Base-by-base conservation (phyloP, 2,797 vertebrate species). In the Spea hammondii region DNA sequence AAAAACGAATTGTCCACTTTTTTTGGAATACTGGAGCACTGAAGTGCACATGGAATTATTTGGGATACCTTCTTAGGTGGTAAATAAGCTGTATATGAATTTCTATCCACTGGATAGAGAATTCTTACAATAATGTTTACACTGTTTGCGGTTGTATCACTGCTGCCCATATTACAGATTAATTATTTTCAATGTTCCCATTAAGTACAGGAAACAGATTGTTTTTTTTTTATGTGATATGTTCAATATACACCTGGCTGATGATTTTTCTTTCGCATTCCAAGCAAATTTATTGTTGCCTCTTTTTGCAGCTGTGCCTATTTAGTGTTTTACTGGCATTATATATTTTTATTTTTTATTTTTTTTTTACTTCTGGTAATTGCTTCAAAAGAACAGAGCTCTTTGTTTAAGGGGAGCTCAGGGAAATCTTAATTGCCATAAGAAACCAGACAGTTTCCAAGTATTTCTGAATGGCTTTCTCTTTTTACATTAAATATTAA, bases 401-500 rank as follows among this genome's bases (percentile, higher is more conserved):
- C 90, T 92, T 89, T 92, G 91, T 93, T 93, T 93, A 93, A 93
- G 86, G 86, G 86, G 88, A 89, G 91, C 90, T 88, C 84, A 87
- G 91, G 90, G 92, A 94, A 79, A 87, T 86, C 77, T 44, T 92
- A 93, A 93, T 92, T 91, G 90, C 91, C 86, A 84, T 85, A 78
- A 90, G 88, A 85, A 86, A 90, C 84, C 88, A 86, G 85, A 84
- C 85, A 83, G 79, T 85, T 89, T 92, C 89, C 89, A 90, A 93
- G 88, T 88, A 87, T 89, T 90, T 91, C 88, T 89, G 87, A 91
- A 88, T 89, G 87, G 87, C 88, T 88, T 81, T 90, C 87, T 93
- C 86, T 89, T 88, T 91, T 87, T 90, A 74, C 88, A 89, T 91
- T 93, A 91, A 93, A 93, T 92, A 92, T 92, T 93, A 90, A 93